A percentile compares a stretch with the other conserved stretches of the same genome.
phyloP scores from a whole-genome alignment of 1,140 invertebrate genomes.

The Drosophila watanabei region DNA sequence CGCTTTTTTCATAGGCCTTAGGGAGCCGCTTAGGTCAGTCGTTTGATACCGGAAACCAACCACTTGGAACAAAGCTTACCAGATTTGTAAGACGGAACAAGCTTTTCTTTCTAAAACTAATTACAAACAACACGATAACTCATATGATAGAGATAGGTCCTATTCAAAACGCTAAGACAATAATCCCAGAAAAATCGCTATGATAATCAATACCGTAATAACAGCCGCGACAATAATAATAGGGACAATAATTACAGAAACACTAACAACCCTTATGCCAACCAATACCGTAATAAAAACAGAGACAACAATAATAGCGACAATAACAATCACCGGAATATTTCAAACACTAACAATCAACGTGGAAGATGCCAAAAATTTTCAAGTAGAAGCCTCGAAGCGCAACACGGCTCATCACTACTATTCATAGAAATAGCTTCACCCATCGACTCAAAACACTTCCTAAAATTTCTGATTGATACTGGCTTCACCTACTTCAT shows the following conservation, averaged over 20 bases:
- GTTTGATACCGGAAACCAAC: constrained; percentile 1
- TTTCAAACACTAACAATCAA: no score
- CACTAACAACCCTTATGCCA: no score
- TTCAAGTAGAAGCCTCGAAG: neutral
- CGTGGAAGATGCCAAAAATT: no score
- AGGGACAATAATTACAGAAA: no score
- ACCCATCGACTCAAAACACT: neutral
- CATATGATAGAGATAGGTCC: neutral
- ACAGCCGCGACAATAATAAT: neutral
- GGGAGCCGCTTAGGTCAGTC: constrained; percentile 20
- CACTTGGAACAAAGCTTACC: no score
- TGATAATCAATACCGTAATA: neutral
- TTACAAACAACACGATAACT: neutral
- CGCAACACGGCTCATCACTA: neutral
- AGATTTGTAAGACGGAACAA: constrained; percentile 10
- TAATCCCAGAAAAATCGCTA: neutral
- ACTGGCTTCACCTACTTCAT: no score
- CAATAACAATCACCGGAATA: no score
- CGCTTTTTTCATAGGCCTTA: constrained; percentile 11
- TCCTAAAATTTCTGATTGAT: neutral
- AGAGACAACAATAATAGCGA: no score
- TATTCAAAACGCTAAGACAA: neutral
- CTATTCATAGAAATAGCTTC: neutral
- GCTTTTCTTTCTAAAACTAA: neutral
- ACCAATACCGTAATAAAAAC: no score